A percentile compares a stretch with the other conserved stretches of the same genome.
These are phyloP conservation scores for Papilio gigon DNA, from an alignment of 2,888 invertebrate genomes.

Conservation along the genomic window DNA sequence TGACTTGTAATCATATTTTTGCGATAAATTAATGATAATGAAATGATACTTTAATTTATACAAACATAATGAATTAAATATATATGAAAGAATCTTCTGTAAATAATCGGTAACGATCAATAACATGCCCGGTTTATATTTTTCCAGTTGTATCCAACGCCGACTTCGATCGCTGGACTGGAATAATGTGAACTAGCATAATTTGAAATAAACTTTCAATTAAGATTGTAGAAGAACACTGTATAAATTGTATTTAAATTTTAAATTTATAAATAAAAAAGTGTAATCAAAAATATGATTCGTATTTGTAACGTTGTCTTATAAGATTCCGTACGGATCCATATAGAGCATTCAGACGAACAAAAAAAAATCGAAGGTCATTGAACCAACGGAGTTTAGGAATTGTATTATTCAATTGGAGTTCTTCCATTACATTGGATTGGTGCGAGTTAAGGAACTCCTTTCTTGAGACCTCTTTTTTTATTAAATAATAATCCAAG, in stretches of 20 bases:
- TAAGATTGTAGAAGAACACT: too few species aligned
- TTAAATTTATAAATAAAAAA: not conserved
- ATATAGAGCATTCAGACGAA: not conserved
- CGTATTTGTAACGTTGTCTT: not conserved
- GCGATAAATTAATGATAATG: constrained; percentile 14
- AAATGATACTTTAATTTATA: not conserved
- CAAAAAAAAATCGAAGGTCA: not conserved
- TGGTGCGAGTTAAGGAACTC: too few species aligned
- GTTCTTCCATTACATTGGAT: not conserved
- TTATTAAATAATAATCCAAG: too few species aligned
- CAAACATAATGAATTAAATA: not conserved
- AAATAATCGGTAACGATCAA: not conserved
- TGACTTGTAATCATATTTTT: constrained; percentile 10
- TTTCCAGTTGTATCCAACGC: too few species aligned
- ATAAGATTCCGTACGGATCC: not conserved
- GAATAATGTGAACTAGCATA: too few species aligned
- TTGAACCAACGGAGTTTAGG: not conserved
- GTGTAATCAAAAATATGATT: not conserved
- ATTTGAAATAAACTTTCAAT: too few species aligned
- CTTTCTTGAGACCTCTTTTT: too few species aligned
- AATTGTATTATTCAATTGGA: not conserved
- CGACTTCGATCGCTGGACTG: too few species aligned
- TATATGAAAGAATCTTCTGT: not conserved
- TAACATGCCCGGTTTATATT: too few species aligned
- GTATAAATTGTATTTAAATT: too few species aligned